A percentile compares a stretch with the other conserved stretches of the same genome.
These are phyloP conservation scores for Gephyroberyx darwinii DNA, from an alignment of 2,797 vertebrate species.

Conservation along the genomic window DNA sequence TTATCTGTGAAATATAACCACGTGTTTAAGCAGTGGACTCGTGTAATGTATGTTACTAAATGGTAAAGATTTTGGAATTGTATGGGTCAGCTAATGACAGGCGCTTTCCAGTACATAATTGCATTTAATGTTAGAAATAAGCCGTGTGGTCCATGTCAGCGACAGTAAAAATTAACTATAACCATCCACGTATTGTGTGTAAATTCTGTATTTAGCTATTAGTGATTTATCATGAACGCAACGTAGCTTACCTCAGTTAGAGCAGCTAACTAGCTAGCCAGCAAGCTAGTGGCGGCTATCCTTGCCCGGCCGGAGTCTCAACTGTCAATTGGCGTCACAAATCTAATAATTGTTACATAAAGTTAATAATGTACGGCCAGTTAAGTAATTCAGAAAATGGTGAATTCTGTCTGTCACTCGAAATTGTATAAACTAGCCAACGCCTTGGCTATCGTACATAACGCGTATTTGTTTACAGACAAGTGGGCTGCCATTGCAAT, in stretches of 20 bases:
- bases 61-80: too few relatives aligned
- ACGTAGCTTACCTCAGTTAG: slow-evolving; percentile 46
- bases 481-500: slow-evolving; percentile 77
- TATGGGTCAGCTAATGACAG: too few relatives aligned
- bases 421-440: slow-evolving; percentile 4
- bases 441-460: slow-evolving; percentile 36
- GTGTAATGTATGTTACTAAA: not conserved
- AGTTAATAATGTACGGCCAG: not conserved
- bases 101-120: too few relatives aligned
- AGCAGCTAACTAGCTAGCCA: slow-evolving; percentile 48
- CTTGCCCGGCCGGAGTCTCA: slow-evolving; percentile 1
- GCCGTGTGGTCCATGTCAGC: too few relatives aligned
- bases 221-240: too few relatives aligned
- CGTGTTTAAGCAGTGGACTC: slow-evolving; percentile 10
- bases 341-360: not conserved
- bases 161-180: too few relatives aligned
- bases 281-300: slow-evolving; percentile 16
- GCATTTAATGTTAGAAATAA: too few relatives aligned
- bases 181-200: too few relatives aligned
- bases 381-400: not conserved
- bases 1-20: slow-evolving; percentile 57
- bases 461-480: slow-evolving; percentile 74
- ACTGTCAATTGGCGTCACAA: not conserved
- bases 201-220: too few relatives aligned
- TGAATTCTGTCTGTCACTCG: not conserved